Evolutionary conservation across 35 echinoderm and acorn worm species (phyloP).

Genomic region (Ophiothrix spiculata): DNA sequence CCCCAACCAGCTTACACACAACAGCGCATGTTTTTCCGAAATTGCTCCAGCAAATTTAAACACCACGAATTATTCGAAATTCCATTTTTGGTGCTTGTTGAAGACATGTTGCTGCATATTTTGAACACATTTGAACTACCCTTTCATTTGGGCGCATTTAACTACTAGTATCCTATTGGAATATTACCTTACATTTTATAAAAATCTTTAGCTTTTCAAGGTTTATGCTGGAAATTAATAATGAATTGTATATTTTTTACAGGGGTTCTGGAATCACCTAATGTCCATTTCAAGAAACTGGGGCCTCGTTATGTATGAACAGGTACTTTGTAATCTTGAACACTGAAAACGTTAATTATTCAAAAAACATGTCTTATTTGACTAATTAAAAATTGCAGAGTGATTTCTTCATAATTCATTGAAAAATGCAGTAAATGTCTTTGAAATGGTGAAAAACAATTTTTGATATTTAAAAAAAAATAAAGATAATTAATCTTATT

Average conservation of each 20-base stretch:
- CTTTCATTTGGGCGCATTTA: too few species aligned
- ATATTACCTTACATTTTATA: not conserved
- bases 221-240: not conserved
- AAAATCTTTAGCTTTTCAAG: not conserved
- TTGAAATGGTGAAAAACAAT: not conserved
- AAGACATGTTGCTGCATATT: not conserved
- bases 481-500: not conserved
- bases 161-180: not conserved
- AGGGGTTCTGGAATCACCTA: slow-evolving; percentile 51
- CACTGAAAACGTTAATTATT: not conserved
- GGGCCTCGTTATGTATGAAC: slow-evolving; percentile 57
- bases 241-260: not conserved
- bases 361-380: not conserved
- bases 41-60: too few species aligned
- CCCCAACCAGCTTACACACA: too few species aligned
- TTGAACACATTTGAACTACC: too few species aligned
- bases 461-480: not conserved
- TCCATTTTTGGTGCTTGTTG: not conserved
- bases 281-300: slow-evolving; percentile 42
- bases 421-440: not conserved
- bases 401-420: not conserved
- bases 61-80: not conserved
- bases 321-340: slow-evolving; percentile 20
- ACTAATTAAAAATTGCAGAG: not conserved
- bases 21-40: too few species aligned